Evolutionary conservation across 2,888 invertebrate species (phyloP).

Genomic region (Pseudococcus viburni): DNA sequence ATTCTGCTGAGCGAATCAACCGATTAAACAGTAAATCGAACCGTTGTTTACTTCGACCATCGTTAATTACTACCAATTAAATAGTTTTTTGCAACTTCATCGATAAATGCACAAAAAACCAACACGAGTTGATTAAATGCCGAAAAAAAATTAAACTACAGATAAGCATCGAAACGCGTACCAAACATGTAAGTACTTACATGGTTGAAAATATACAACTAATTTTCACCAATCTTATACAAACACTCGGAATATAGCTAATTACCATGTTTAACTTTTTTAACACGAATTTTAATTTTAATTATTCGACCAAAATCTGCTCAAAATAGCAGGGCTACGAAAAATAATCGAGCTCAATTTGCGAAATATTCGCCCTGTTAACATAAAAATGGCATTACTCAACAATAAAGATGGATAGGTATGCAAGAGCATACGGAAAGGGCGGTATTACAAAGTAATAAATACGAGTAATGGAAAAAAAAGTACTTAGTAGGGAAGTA

Average conservation of each 20-base stretch:
- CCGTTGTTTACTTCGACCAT: not conserved
- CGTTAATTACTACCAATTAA: not conserved
- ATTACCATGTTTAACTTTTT: not conserved
- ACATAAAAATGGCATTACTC: not conserved
- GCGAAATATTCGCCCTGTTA: not conserved
- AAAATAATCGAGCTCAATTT: not conserved
- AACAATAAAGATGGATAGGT: not conserved
- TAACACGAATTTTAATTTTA: not conserved
- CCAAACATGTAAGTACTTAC: not conserved
- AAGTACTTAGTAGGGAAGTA: not conserved
- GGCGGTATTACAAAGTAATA: not conserved
- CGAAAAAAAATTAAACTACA: not conserved
- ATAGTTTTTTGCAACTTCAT: not conserved
- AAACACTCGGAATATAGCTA: not conserved
- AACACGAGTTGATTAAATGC: not conserved
- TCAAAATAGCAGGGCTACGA: not conserved
- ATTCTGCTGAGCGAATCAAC: not conserved
- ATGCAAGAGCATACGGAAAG: not conserved
- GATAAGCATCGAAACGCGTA: not conserved
- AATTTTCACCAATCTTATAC: not conserved
- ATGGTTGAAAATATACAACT: not conserved
- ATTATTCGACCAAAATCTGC: not conserved
- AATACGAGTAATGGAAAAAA: conserved; percentile 14
- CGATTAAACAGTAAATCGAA: no score
- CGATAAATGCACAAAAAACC: not conserved